A percentile compares a stretch with the other conserved stretches of the same genome.
phyloP scores from a whole-genome alignment of 2,113 vertebrate genomes.

The Leuciscus idus region DNA sequence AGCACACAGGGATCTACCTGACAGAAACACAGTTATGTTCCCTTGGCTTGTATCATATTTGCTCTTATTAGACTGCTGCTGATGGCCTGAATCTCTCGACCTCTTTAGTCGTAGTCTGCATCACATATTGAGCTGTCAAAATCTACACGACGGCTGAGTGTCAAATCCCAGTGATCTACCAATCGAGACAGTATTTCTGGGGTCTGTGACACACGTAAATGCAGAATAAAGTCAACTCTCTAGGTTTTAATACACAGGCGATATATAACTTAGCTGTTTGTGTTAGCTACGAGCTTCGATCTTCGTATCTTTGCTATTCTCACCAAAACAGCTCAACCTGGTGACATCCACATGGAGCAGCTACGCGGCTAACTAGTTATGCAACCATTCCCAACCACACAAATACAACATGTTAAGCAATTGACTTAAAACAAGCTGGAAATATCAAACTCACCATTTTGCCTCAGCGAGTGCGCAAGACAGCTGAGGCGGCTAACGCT shows the following conservation, averaged over 20 bases:
- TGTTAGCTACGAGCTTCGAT: background rate
- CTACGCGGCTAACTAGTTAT: background rate
- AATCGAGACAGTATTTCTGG: background rate
- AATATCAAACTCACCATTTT: slow-evolving; percentile 64
- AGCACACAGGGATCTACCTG: background rate
- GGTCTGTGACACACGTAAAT: background rate
- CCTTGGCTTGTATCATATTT: background rate
- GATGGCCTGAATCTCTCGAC: background rate
- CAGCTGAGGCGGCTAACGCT: slow-evolving; percentile 44
- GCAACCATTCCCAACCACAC: background rate
- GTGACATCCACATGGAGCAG: background rate
- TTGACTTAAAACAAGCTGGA: background rate
- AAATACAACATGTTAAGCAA: background rate
- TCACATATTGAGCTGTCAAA: background rate
- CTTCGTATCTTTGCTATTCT: background rate
- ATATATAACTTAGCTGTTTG: background rate
- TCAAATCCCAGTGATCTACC: background rate
- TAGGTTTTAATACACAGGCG: background rate
- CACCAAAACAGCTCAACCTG: background rate
- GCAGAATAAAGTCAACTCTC: background rate
- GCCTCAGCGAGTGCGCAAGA: slow-evolving; percentile 38
- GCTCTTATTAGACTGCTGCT: background rate
- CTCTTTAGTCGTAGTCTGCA: background rate
- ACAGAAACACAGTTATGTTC: background rate
- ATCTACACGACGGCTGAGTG: background rate